Evolutionary conservation across 2,888 invertebrate species (phyloP).

Genomic region (Spilarctia lutea): DNA sequence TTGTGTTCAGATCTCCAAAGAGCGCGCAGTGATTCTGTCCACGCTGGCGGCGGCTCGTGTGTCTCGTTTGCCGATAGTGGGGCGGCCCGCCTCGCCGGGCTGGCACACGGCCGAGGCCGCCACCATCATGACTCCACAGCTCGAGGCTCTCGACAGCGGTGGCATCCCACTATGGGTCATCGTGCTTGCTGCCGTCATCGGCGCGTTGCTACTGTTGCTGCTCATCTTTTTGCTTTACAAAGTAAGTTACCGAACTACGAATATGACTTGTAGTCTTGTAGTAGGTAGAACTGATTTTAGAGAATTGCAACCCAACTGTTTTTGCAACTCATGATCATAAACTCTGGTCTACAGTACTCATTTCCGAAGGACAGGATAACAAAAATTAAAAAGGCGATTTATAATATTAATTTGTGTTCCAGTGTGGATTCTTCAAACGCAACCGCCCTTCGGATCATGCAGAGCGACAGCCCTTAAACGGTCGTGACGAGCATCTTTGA

Average conservation of each 20-base stretch:
- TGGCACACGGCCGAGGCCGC: conserved; percentile 90
- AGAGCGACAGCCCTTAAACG: conserved; percentile 94
- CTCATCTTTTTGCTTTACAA: conserved; percentile 93
- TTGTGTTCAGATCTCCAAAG: conserved; percentile 72
- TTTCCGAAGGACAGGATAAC: too few species aligned
- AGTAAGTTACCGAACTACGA: conserved; percentile 81
- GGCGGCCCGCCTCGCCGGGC: conserved; percentile 79
- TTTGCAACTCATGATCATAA: too few species aligned
- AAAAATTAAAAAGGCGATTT: too few species aligned
- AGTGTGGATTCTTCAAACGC: conserved; percentile 98
- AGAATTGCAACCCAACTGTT: too few species aligned
- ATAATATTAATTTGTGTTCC: conserved; percentile 42
- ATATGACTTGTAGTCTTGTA: too few species aligned
- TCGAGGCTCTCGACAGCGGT: conserved; percentile 88
- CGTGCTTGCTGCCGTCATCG: conserved; percentile 93
- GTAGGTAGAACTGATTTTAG: neutral
- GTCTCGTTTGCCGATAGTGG: conserved; percentile 90
- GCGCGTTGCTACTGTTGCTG: conserved; percentile 92
- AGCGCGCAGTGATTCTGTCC: conserved; percentile 89
- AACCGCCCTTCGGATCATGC: conserved; percentile 94
- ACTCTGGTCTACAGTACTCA: too few species aligned
- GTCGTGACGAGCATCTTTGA: conserved; percentile 93
- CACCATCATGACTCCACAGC: conserved; percentile 90
- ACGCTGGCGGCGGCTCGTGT: conserved; percentile 92
- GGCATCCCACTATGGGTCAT: conserved; percentile 95